Evolutionary conservation across 2,797 vertebrate genomes (phyloP), one percentile per base, ranked within the genome.

Genomic region (Monodelphis domestica): DNA sequence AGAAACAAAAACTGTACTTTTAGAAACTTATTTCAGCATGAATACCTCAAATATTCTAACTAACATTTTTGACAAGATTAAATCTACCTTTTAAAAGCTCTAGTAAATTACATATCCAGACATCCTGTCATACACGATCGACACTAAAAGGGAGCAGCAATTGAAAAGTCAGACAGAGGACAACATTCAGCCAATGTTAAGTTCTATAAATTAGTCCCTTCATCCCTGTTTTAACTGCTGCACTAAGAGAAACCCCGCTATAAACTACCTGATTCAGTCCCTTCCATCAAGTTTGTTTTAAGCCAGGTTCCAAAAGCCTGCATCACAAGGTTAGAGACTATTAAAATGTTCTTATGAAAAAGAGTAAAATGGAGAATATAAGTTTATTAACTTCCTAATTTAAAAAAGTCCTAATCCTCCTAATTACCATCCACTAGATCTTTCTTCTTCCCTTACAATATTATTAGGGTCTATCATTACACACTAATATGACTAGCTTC

Each of bases 101-200:
- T n/a, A 70, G 70, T 38, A 0, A 29, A 55, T 53, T 78, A 91
- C 55, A 91, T 38, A 95, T 89, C 33, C 26, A 59, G 17, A 78
- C 21, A 29, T 53, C 29, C 12, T 95, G 94, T 56, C 95, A 38
- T 93, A 95, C 33, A 53, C 12, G 50, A 5, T 53, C 89, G 89
- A 57, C 1, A 55, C 45, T 96, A 93, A 87, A 88, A 97, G 97
- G 94, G 94, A 90, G 95, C 91, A 90, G 54, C 50, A 57, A 90
- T 17, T 84, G 54, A 38, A 53, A 84, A 28, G 51, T 30, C 30
- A 87, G 91, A 0, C 7, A 3, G 38, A 50, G 88, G 87, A 7
- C 0, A 0, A 9, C 78, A 45, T 30, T 56, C 4, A 2, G 63
- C 10, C 63, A 70, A 93, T 57, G 70, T 4, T 24, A 45, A 84